Conservation (phyloP, 1,140 invertebrate genomes). For the Heliothis virescens region DNA sequence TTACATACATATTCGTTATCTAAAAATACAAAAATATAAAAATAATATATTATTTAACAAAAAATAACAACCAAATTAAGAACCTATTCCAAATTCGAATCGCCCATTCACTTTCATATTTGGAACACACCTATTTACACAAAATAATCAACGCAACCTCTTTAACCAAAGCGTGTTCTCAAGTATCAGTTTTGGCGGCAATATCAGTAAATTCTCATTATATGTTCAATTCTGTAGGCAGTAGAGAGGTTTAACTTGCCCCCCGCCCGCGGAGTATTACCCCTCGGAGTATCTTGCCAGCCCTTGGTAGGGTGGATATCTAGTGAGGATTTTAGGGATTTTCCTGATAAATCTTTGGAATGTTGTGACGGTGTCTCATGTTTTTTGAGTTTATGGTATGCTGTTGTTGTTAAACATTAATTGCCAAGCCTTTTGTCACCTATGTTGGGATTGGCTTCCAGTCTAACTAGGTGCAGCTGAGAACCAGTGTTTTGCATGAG, state of each 20-base stretch:
- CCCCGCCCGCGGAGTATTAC: conserved; percentile 5
- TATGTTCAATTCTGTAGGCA: not conserved
- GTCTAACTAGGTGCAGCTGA: too few relatives aligned
- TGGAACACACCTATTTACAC: not conserved
- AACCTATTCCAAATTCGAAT: too few relatives aligned
- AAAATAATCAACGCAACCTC: not conserved
- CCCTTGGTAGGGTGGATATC: conserved; percentile 21
- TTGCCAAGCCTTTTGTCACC: too few relatives aligned
- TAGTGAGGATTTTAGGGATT: not conserved
- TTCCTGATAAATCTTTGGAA: not conserved
- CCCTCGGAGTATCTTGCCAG: not conserved
- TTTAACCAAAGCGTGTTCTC: not conserved
- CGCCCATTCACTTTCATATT: too few relatives aligned
- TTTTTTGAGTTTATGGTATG: too few relatives aligned
- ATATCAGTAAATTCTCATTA: conserved; percentile 34
- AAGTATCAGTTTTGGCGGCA: conserved; percentile 11
- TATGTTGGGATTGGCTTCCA: too few relatives aligned
- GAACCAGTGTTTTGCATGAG: too few relatives aligned
- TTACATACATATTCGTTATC: not conserved
- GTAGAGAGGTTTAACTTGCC: conserved; percentile 33
- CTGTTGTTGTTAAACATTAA: too few relatives aligned
- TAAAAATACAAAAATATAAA: too few relatives aligned
- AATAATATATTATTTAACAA: too few relatives aligned
- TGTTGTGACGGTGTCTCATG: too few relatives aligned
- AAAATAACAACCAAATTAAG: too few relatives aligned